These are phyloP conservation scores for Ectobius pallidus DNA, from an alignment of 2,888 invertebrate genomes.

Conservation along the genomic window DNA sequence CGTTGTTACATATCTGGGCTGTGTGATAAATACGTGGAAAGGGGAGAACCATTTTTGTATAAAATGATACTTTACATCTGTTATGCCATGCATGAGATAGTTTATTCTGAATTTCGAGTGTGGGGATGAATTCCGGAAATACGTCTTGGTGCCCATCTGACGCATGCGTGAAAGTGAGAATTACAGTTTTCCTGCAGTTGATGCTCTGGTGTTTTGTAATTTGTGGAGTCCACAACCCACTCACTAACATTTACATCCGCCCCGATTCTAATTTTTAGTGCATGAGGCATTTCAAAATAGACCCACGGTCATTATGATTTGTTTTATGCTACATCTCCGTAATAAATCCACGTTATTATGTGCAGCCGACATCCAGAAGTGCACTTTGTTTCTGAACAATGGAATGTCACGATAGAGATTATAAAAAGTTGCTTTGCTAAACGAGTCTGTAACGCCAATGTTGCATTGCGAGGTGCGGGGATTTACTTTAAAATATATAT, in stretches of 20 bases:
- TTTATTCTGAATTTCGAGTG: slow-evolving; percentile 24
- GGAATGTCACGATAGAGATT: too few relatives aligned
- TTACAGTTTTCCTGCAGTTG: slow-evolving; percentile 34
- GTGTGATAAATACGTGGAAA: neutral
- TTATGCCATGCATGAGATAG: slow-evolving; percentile 24
- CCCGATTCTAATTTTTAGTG: neutral
- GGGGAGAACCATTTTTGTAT: neutral
- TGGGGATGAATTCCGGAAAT: slow-evolving; percentile 10
- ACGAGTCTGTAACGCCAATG: too few relatives aligned
- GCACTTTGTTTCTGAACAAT: too few relatives aligned
- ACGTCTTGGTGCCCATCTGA: slow-evolving; percentile 30
- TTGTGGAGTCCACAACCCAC: slow-evolving; percentile 24
- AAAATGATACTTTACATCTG: slow-evolving; percentile 24
- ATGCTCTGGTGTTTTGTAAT: slow-evolving; percentile 19
- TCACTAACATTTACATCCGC: slow-evolving; percentile 3
- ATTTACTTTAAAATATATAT: too few relatives aligned
- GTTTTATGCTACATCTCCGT: too few relatives aligned
- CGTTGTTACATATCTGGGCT: neutral
- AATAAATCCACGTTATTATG: too few relatives aligned
- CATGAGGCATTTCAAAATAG: slow-evolving; percentile 1
- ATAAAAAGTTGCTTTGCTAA: too few relatives aligned
- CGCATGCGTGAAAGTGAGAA: slow-evolving; percentile 53
- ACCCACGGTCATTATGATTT: neutral
- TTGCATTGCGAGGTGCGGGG: too few relatives aligned
- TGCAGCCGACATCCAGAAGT: too few relatives aligned